Base-by-base conservation (phyloP, 2,113 vertebrate genomes). In the Plestiodon gilberti region DNA sequence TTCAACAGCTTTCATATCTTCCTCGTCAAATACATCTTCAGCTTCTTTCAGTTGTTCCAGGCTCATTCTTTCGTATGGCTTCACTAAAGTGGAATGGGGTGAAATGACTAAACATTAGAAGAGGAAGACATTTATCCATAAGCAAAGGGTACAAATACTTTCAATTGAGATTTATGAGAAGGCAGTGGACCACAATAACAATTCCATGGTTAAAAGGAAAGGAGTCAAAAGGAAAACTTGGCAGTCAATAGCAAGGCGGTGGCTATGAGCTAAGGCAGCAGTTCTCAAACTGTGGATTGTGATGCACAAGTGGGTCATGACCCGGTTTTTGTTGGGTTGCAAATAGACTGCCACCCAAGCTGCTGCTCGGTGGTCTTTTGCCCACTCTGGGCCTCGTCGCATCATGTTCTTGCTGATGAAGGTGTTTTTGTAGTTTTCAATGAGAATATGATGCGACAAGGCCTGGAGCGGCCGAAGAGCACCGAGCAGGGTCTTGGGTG, bases 11-110 rank as follows among this genome's bases (percentile, higher is more conserved):
- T 81, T 95, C 82, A 94, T 91, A 81, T 96, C 93, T 84, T 93
- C 93, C 38, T 96, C 95, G 86, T 96, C 94, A 94, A 96, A 96
- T 67, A 94, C 93, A 91, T 94, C 92, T 91, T 96, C 95, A 69
- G 91, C 90, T 87, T 96, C 94, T 76, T 96, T 90, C 76, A 95
- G 4, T 76, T 94, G 93, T 87, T 85, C 75, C 85, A 95, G 88
- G 74, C 87, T 94, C 93, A 94, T 96, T 83, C 87, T 91, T 94
- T 96, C 93, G 83, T 94, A 91, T 0, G 70, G 92, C 40, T 97
- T 96, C 87, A 93, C 95, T 96, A 75, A 87, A 93, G 89, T 88
- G 70, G 3, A 69, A 81, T 55, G 89, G 87, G 86, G 55, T 17
- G 23, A 62, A 77, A 40, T 81, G 61, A 81, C 17, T 55, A 30